phyloP scores from a whole-genome alignment of 2,797 vertebrate genomes.

The Semotilus atromaculatus region DNA sequence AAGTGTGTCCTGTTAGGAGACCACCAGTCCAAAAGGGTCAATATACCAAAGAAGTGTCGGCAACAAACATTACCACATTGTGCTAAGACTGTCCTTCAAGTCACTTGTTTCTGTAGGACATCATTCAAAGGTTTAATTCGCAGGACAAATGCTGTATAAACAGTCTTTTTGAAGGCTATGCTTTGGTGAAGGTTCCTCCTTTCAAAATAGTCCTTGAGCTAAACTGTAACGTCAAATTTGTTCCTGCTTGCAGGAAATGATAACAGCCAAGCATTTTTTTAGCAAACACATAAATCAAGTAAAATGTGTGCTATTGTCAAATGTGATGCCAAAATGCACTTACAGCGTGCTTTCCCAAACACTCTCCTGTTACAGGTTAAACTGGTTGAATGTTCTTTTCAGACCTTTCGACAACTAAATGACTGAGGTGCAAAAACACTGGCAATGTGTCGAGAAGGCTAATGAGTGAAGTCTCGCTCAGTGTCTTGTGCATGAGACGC shows the following conservation, averaged over 20 bases:
- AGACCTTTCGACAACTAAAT: neutral
- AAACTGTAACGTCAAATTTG: neutral
- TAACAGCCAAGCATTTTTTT: neutral
- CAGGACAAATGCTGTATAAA: neutral
- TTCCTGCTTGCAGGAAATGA: neutral
- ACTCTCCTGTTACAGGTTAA: neutral
- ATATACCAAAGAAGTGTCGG: conserved; percentile 10
- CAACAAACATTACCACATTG: conserved; percentile 13
- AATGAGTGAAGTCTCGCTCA: neutral
- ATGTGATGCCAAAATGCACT: neutral
- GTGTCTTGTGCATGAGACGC: neutral
- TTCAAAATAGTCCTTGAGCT: conserved; percentile 25
- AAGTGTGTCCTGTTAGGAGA: conserved; percentile 34
- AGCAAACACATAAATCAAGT: neutral
- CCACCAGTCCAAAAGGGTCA: conserved; percentile 27
- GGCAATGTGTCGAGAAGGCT: neutral
- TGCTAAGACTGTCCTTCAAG: conserved; percentile 43
- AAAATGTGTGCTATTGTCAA: neutral
- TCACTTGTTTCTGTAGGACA: neutral
- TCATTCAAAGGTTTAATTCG: conserved; percentile 2
- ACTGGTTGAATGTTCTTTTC: neutral
- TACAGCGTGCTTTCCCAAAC: neutral
- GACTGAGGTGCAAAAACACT: conserved; percentile 3
- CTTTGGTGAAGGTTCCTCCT: conserved; percentile 17
- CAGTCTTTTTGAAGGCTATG: conserved; percentile 7